phyloP scores from a whole-genome alignment of 2,113 vertebrate species.

The Oreochromis spilurus region DNA sequence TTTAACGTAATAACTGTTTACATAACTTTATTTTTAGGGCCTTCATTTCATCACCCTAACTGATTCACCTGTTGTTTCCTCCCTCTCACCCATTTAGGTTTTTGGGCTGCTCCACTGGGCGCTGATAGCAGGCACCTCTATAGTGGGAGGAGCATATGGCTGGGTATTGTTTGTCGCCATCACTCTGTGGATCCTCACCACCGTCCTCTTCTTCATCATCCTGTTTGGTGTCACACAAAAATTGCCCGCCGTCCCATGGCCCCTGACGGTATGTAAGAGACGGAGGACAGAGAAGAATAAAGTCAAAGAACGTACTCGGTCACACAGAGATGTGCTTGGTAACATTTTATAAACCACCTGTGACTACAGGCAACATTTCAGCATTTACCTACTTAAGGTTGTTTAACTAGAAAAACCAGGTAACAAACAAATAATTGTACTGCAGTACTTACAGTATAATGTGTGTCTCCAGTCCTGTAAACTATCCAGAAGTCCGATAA shows the following conservation, averaged over 20 bases:
- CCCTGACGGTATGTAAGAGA: constrained; percentile 74
- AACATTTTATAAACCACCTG: not conserved
- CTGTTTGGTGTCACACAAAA: constrained; percentile 72
- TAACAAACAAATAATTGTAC: not conserved
- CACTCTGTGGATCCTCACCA: constrained; percentile 84
- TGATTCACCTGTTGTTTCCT: not conserved
- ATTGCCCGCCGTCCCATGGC: constrained; percentile 79
- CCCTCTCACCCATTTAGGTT: constrained; percentile 57
- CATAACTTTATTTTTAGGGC: accelerated
- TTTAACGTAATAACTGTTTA: not conserved
- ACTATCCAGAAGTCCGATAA: no score
- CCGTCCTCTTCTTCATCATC: constrained; percentile 76
- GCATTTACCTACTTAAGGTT: not conserved
- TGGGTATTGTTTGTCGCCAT: constrained; percentile 95
- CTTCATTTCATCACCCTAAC: not conserved
- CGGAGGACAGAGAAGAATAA: not conserved
- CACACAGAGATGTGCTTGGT: not conserved
- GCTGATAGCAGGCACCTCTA: constrained; percentile 71
- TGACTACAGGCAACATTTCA: accelerated
- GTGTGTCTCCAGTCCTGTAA: accelerated
- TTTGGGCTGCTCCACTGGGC: constrained; percentile 88
- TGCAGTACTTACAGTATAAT: not conserved
- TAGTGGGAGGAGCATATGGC: constrained; percentile 56
- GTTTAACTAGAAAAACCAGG: not conserved
- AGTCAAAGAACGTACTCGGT: not conserved